Evolutionary conservation across 2,888 invertebrate species (phyloP).

Genomic region (Caradrina clavipalpis): DNA sequence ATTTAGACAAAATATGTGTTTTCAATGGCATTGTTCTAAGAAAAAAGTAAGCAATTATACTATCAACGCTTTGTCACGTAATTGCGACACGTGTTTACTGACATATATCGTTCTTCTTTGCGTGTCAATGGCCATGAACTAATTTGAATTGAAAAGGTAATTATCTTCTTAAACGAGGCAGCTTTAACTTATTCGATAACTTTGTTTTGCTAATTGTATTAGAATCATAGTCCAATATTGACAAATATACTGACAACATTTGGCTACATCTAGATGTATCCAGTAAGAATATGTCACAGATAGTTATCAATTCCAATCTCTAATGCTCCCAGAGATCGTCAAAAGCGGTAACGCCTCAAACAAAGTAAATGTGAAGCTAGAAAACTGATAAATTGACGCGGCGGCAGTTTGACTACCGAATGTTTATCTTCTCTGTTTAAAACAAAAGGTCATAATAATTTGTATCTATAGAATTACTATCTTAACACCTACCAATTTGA

Average conservation of each 20-base stretch:
- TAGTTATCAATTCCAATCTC: slow-evolving; percentile 3
- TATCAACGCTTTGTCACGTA: slow-evolving; percentile 7
- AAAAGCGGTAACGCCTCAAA: slow-evolving; percentile 14
- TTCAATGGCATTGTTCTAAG: slow-evolving; percentile 6
- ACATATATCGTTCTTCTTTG: background rate
- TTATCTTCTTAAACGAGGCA: no score
- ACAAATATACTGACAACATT: background rate
- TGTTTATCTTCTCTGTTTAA: slow-evolving; percentile 21
- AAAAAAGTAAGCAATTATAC: background rate
- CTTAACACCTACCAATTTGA: slow-evolving; percentile 8
- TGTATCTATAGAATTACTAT: slow-evolving; percentile 10
- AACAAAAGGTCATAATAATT: slow-evolving; percentile 29
- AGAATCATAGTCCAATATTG: no score
- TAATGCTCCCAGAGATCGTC: slow-evolving; percentile 2
- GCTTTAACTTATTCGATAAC: background rate
- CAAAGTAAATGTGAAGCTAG: background rate
- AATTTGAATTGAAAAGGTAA: no score
- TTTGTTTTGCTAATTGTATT: background rate
- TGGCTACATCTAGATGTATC: background rate
- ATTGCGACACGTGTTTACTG: slow-evolving; percentile 17
- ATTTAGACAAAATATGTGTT: background rate
- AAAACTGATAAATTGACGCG: background rate
- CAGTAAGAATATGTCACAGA: background rate
- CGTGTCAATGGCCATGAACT: background rate
- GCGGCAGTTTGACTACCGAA: background rate